These are phyloP conservation scores for Aphyosemion australe DNA, from an alignment of 2,113 vertebrate genomes.

Conservation along the genomic window DNA sequence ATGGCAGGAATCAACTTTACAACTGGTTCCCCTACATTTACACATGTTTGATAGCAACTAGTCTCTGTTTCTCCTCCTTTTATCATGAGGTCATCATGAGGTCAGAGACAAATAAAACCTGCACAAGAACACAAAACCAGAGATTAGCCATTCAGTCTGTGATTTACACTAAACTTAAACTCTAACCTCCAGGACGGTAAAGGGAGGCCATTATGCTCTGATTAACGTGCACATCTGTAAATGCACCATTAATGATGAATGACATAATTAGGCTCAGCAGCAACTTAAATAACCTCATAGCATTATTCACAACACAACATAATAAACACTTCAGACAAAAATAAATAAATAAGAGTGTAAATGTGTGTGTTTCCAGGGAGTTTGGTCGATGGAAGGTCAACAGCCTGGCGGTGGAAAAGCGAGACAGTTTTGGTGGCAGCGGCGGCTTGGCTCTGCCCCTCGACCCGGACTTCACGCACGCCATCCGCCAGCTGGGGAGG, in stretches of 20 bases:
- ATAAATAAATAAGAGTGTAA: not conserved
- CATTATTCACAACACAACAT: no score
- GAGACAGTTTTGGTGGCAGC: constrained; percentile 59
- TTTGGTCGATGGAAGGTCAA: constrained; percentile 87
- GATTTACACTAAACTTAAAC: no score
- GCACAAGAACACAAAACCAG: no score
- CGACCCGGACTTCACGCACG: constrained; percentile 81
- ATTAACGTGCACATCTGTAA: not conserved
- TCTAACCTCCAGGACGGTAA: not conserved
- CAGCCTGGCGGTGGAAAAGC: constrained; percentile 81
- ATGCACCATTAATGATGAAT: not conserved
- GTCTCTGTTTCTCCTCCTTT: no score
- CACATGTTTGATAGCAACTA: no score
- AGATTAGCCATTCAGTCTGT: no score
- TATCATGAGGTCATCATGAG: no score
- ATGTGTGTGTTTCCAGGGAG: constrained; percentile 72
- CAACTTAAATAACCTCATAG: not conserved
- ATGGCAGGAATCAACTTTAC: no score
- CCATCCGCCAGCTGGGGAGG: constrained; percentile 80
- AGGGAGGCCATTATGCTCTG: not conserved
- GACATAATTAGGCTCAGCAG: not conserved
- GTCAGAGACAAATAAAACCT: no score
- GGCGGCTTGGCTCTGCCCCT: constrained; percentile 74
- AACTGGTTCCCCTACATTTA: no score
- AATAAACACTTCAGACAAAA: not conserved